Evolutionary conservation across 2,113 vertebrate species (phyloP), one percentile per base, ranked within the genome.

Genomic region (Garra rufa): DNA sequence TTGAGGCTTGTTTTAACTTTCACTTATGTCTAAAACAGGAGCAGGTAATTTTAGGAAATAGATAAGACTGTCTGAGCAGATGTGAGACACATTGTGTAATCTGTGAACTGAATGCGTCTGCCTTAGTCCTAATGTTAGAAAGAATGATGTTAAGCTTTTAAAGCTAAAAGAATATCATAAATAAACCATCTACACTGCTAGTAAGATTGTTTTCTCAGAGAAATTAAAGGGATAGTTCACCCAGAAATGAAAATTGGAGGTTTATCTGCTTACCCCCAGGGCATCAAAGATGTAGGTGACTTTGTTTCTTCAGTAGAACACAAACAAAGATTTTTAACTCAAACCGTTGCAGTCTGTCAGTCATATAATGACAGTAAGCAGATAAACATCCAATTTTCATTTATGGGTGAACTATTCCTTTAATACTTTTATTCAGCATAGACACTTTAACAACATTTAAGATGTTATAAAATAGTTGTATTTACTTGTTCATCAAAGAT

Each of bases 31-130:
- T 19, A 65, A 52, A 81, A 52, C 24, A 10, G 26, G 9, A 63
- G 77, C 34, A 76, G 70, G 61, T 59, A 41, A 15, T 76, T 61
- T 82, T 28, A 19, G 17, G 9, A 82, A 57, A 21, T 30, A 55
- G 19, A 34, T 26, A 9, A 1, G 10, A 26, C 19, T 38, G 34
- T 41, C 30, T 75, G 67, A 71, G 44, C 14, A 28, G 26, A 50
- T 28, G 26, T 48, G 26, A 52, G 14, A 50, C 9, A 11, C 46
- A 43, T 38, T 21, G 43, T 43, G 9, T 24, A 6, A 76, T 76
- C 28, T 55, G 28, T 76, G 15, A 55, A 76, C 44, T 9, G 15
- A 75, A 76, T 9, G 4, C 14, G 34, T 67, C 9, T 67, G 52
- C 15, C 28, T 9, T 1, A 65, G 28, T 17, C 15, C 15, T 34